Percentiles rank a stretch among this genome's conserved stretches.
Conservation (phyloP, 2,113 vertebrate genomes). For the Natator depressus region DNA sequence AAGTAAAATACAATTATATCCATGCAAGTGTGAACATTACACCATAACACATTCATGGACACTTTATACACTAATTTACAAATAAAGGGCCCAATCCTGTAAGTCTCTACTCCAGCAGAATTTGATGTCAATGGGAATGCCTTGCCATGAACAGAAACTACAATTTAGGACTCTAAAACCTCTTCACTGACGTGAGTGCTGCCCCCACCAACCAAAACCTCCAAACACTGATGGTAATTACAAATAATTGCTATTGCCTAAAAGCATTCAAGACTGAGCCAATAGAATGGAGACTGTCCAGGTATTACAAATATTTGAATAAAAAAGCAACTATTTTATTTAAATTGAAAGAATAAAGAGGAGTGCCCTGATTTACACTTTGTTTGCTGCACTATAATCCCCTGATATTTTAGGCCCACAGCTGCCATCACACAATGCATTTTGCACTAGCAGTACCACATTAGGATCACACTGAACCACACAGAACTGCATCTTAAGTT, state of each 20-base stretch:
- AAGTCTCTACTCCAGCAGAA: background rate
- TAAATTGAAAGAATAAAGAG: background rate
- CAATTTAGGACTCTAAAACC: background rate
- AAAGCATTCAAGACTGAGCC: background rate
- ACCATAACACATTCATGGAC: background rate
- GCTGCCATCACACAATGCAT: background rate
- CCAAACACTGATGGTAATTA: background rate
- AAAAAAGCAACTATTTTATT: background rate
- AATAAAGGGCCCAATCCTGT: background rate
- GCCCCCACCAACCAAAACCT: background rate
- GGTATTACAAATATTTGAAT: background rate
- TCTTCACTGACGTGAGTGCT: background rate
- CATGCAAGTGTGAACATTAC: slow-evolving; percentile 41
- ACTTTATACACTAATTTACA: background rate
- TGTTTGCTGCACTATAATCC: background rate
- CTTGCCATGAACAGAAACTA: background rate
- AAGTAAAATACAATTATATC: slow-evolving; percentile 62
- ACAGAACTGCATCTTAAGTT: background rate
- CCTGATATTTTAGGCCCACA: background rate
- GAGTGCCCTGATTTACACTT: background rate
- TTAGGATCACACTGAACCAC: background rate
- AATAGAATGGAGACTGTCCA: background rate
- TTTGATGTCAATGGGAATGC: background rate
- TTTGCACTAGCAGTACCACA: background rate
- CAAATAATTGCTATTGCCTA: background rate